These are phyloP conservation scores for Puma concolor DNA, from an alignment of 2,113 vertebrate species.

Conservation along the genomic window DNA sequence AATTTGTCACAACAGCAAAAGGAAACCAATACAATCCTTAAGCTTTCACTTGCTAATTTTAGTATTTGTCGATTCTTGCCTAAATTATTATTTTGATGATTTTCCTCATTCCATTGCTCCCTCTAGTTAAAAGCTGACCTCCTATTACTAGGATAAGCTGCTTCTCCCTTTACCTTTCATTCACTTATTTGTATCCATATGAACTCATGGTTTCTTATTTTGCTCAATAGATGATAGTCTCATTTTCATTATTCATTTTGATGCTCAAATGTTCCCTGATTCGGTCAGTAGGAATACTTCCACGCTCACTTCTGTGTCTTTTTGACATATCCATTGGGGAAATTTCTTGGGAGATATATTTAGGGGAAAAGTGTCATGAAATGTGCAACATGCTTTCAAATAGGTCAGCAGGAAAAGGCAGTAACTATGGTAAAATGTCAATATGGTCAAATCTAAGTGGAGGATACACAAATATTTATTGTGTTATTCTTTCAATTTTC, in stretches of 20 bases:
- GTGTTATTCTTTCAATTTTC: not conserved
- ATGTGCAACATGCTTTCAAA: not conserved
- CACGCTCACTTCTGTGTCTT: not conserved
- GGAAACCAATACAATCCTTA: not conserved
- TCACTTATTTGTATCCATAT: not conserved
- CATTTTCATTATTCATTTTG: constrained; percentile 4
- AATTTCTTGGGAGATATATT: not conserved
- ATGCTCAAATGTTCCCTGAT: not conserved
- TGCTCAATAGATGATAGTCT: not conserved
- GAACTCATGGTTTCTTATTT: not conserved
- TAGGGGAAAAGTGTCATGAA: not conserved
- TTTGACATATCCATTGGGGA: not conserved
- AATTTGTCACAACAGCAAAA: not conserved
- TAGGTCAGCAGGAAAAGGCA: not conserved
- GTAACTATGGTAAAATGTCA: not conserved
- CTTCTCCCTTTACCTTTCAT: not conserved
- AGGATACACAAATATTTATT: not conserved
- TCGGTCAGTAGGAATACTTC: not conserved
- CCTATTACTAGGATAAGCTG: not conserved
- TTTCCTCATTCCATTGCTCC: not conserved
- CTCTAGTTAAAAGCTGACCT: not conserved
- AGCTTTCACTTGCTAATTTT: not conserved
- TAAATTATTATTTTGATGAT: not conserved
- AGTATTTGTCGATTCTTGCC: not conserved
- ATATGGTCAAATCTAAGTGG: not conserved